Base-by-base conservation (phyloP, 2,113 vertebrate species). In the Poeciliopsis retropinna region DNA sequence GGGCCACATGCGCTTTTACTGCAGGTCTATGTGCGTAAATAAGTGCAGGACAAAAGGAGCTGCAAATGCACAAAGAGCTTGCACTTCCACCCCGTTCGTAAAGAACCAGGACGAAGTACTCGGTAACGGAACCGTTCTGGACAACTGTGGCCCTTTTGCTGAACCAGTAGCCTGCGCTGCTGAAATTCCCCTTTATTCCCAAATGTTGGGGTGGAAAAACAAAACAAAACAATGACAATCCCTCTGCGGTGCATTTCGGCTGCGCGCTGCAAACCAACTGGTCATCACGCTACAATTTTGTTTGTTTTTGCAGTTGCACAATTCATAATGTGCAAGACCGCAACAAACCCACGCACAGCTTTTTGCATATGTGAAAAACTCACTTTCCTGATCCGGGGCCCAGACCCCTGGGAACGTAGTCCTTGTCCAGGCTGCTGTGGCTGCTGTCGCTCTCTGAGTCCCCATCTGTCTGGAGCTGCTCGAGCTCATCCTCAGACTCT, bases 401-500 rank as follows among this genome's bases (percentile, higher is more conserved):
- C 28, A 12, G 13, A 2, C 71, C 73, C 25, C 29, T 37, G n/a
- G 85, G 85, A 25, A 28, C 28, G 71, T 79, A 83, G 72, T 88
- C 85, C 60, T 87, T 68, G 25, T 82, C 83, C 37, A 67, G 47
- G 4, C 67, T 66, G 68, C 73, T 30, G 0, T 29, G 12, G 54
- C 81, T 72, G 62, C 19, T 19, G 1, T 79, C 76, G 41, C 76
- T 77, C 6, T 70, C 75, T 0, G 88, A 78, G 8, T 78, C 85
- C 1, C 12, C 37, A 13, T 79, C 85, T 47, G 78, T 70, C 4
- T 19, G 25, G 0, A 62, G 28, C 44, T 37, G 19, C 10, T 69
- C 78, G 0, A 39, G 7, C 1, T 89, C 88, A 69, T 78, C 81
- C 28, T 78, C 88, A 3, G 85, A 78, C 15, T 78, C 76, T 12